Base-by-base conservation (phyloP, 1,140 invertebrate species). In the Brachionus calyciflorus region DNA sequence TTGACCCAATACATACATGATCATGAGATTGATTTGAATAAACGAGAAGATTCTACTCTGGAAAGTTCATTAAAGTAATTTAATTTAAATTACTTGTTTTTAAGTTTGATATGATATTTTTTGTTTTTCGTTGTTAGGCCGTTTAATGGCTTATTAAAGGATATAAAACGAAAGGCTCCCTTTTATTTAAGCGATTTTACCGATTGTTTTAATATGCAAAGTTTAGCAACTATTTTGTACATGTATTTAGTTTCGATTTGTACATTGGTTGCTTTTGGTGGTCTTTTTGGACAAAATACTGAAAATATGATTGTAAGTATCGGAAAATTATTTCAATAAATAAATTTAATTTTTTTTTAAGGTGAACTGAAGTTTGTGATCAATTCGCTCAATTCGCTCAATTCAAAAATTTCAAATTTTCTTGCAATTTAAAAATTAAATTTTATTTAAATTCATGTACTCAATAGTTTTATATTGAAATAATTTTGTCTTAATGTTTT, bases 261-360 rank as follows among this genome's bases (percentile, higher is more conserved):
- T 7, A 85, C 85, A n/a, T 80, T 85, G 14, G 84, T 87, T 26
- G 84, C 85, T 1, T 87, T 87, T 78, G 86, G 86, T 9, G 84
- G 83, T 30, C 76, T 88, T 6, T 79, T 87, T 80, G 84, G 84
- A 28, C 76, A 82, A 53, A 78, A 78, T 40, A 81, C 83, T 33
- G 78, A 82, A 26, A 83, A 79, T 81, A 60, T 79, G 24, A 84
- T 85, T 73, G 53, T 57, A 57, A n/a, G n/a, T 6, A 6, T 6
- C 4, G n/a, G 10, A 28, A 7, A 28, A 9, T 12, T 57, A 9
- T 17, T 57, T 28, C 53, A 33, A 12, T 21, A 9, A 6, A 14
- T 10, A 57, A 12, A 19, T 6, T 7, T 57, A 57, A 57, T 19
- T 2, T 28, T 12, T 28, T 19, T 28, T 7, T 57, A 10, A 10